Evolutionary conservation across 2,113 vertebrate species (phyloP).

Genomic region (Vicugna pacos): DNA sequence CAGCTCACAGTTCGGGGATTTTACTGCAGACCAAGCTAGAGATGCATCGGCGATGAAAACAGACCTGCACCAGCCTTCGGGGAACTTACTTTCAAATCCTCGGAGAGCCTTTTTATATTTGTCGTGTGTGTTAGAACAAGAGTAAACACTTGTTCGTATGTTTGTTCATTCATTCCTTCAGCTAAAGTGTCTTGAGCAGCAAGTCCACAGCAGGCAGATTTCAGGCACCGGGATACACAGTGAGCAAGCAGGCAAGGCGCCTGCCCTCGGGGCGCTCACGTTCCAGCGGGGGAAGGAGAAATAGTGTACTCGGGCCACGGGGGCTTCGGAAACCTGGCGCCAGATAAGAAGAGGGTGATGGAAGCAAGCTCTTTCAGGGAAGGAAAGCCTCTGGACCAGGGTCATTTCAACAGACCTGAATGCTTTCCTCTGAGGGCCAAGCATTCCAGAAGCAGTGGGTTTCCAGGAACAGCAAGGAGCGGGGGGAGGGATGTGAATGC

Average conservation of each 20-base stretch:
- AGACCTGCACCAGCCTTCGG: rapidly evolving
- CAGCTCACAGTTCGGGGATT: not conserved
- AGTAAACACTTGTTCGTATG: not conserved
- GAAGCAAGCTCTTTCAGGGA: not conserved
- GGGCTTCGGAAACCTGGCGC: not conserved
- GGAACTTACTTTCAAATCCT: not conserved
- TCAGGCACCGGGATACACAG: rapidly evolving
- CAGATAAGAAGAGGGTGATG: rapidly evolving
- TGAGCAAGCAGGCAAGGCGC: not conserved
- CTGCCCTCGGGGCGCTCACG: not conserved
- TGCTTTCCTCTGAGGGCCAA: not conserved
- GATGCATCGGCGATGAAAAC: too few species aligned
- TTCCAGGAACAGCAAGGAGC: not conserved
- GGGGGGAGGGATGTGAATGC: too few species aligned
- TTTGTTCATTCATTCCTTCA: not conserved
- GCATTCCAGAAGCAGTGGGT: not conserved
- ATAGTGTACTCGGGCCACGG: not conserved
- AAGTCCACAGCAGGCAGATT: rapidly evolving
- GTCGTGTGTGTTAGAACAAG: not conserved
- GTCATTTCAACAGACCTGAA: not conserved
- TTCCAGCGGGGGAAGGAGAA: not conserved
- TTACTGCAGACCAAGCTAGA: not conserved
- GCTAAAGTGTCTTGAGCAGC: not conserved
- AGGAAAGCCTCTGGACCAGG: not conserved
- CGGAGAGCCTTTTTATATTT: not conserved